A percentile compares a stretch with the other conserved stretches of the same genome.
These are phyloP conservation scores for Tachypleus tridentatus DNA, from an alignment of 1,140 invertebrate species.

Conservation along the genomic window DNA sequence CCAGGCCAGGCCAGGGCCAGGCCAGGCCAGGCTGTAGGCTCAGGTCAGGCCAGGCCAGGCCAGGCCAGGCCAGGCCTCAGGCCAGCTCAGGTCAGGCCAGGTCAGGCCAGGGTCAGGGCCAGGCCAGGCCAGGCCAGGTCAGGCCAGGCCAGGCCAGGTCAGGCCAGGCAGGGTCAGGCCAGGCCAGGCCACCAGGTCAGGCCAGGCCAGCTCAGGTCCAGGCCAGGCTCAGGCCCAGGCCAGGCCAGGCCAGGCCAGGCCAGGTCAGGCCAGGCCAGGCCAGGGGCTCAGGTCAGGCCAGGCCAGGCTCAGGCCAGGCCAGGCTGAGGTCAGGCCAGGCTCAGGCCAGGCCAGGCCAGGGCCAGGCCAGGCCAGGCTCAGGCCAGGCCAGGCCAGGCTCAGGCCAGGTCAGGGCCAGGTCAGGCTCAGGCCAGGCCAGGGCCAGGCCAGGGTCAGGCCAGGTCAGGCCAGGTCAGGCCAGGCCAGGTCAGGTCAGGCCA, in stretches of 20 bases:
- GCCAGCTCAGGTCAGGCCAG: slow-evolving; percentile 26
- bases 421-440: no score
- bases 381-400: slow-evolving; percentile 25
- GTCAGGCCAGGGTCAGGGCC: no score
- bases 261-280: slow-evolving; percentile 8
- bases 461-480: slow-evolving; percentile 20
- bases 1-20: no score
- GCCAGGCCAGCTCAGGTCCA: no score
- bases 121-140: no score
- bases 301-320: slow-evolving; percentile 25
- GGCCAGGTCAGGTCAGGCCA: no score
- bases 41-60: slow-evolving; percentile 25
- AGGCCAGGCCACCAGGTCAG: no score
- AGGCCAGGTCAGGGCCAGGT: no score
- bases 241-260: slow-evolving; percentile 13
- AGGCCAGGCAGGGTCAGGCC: no score
- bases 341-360: slow-evolving; percentile 24
- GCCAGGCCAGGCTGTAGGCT: slow-evolving; percentile 21
- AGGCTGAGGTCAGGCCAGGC: slow-evolving; percentile 26
- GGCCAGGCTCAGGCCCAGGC: slow-evolving; percentile 10
- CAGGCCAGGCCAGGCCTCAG: slow-evolving; percentile 25
- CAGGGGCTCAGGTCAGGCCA: slow-evolving; percentile 25
- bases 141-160: no score
- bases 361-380: no score
- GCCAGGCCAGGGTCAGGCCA: no score